Base-by-base conservation (phyloP, 1,140 invertebrate species). In the Bombus vancouverensis region DNA sequence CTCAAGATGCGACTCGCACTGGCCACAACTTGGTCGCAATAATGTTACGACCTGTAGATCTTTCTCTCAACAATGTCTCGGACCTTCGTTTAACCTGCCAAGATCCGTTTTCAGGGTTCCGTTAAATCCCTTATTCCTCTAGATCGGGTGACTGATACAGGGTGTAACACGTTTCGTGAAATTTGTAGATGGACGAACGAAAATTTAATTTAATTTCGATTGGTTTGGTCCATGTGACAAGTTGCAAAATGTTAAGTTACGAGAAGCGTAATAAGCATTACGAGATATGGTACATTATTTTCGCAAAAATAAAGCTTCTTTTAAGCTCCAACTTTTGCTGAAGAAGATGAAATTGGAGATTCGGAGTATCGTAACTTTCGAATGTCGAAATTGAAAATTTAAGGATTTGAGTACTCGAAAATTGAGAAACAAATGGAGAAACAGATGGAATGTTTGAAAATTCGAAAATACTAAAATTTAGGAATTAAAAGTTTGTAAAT, bases 41-140 rank as follows among this genome's bases (percentile, higher is more conserved):
- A 78, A 83, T 44, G 65, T 78, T 83, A 77, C 44, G 42, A 39
- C 22, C 62, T 5, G 5, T 5, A n/a, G 34, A 59, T 59, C 22
- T 37, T 9, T 39, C 15, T n/a, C 42, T 62, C 47, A 18, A 28
- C n/a, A 5, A 39, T 28, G 10, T 44, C 25, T 22, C 44, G 28
- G 6, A 75, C 22, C 66, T 59, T 72, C 59, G 68, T 59, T 47
- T 59, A 32, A 59, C 47, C 18, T 39, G 13, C 0, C 18, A 3
- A 25, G 5, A 72, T 53, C 28, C 44, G n/a, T 57, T 79, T 53
- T 32, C 13, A 6, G 5, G 9, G 22, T 65, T 3, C 10, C 25
- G 28, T 32, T 8, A 32, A 65, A 65, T 18, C 4, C 47, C 47
- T 53, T 8, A 22, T 76, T 9, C 1, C 13, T 4, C 15, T 47